Percentiles rank a stretch among this genome's conserved stretches.
phyloP scores from a whole-genome alignment of 2,113 vertebrate species.

The Indicator indicator region DNA sequence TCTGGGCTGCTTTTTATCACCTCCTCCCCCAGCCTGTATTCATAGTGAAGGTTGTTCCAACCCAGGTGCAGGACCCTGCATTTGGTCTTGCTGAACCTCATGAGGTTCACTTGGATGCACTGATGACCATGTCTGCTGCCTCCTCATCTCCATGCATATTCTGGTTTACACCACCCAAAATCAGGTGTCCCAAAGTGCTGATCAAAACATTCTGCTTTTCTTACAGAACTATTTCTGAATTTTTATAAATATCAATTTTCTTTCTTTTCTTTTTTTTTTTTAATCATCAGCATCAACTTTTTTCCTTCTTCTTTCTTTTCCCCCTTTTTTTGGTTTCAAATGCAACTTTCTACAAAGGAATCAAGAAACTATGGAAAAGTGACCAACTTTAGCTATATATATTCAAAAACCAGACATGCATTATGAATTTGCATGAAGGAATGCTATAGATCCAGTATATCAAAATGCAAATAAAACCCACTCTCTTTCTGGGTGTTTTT shows the following conservation, averaged over 20 bases:
- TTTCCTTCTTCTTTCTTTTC: no score
- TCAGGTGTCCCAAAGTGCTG: not conserved
- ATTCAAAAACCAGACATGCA: not conserved
- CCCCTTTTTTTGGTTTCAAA: not conserved
- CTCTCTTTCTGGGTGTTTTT: not conserved
- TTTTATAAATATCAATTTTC: not conserved
- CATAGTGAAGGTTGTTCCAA: no score
- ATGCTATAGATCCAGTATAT: not conserved
- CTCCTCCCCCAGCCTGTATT: no score
- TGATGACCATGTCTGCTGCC: not conserved
- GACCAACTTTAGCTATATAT: not conserved
- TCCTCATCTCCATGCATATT: not conserved
- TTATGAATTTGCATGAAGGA: not conserved
- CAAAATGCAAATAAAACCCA: not conserved
- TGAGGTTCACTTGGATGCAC: not conserved
- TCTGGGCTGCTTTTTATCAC: no score
- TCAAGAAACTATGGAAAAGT: not conserved
- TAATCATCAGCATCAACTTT: not conserved
- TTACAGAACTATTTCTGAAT: not conserved
- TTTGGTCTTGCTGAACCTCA: no score
- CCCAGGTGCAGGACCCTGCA: no score
- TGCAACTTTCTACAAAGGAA: not conserved
- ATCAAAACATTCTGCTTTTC: not conserved
- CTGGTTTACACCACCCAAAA: not conserved
- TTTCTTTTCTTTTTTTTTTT: no score